phyloP scores from a whole-genome alignment of 1,140 invertebrate species.

The Cylas formicarius region DNA sequence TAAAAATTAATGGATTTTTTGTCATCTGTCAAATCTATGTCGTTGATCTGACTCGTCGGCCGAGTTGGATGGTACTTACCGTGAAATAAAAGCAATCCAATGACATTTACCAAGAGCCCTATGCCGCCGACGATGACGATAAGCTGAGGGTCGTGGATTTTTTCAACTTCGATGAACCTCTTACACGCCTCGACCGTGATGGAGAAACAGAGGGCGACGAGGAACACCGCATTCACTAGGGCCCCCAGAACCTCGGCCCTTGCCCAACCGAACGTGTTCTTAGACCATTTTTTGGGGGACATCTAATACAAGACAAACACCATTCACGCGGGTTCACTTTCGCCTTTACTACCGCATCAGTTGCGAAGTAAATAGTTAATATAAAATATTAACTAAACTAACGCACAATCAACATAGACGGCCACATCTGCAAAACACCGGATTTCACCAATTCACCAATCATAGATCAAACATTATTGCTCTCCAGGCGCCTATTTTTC shows the following conservation, averaged over 20 bases:
- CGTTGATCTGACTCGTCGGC: too few species aligned
- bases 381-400: too few species aligned
- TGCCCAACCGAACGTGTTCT: constrained; percentile 93
- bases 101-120: constrained; percentile 75
- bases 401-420: too few species aligned
- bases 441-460: too few species aligned
- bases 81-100: constrained; percentile 76
- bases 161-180: constrained; percentile 76
- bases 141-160: constrained; percentile 71
- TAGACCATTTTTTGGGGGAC: constrained; percentile 92
- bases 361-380: too few species aligned
- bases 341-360: too few species aligned
- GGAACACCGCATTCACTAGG: constrained; percentile 84
- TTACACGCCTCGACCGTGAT: constrained; percentile 86
- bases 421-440: too few species aligned
- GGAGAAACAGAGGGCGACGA: constrained; percentile 89
- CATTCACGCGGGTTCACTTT: background rate
- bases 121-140: constrained; percentile 70
- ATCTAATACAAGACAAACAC: constrained; percentile 61
- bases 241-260: constrained; percentile 90
- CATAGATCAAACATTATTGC: too few species aligned
- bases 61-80: constrained; percentile 53
- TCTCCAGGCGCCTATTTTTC: too few species aligned
- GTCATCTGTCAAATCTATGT: too few species aligned
- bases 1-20: too few species aligned